phyloP scores from a whole-genome alignment of 1,140 invertebrate genomes.

The Delia radicum region DNA sequence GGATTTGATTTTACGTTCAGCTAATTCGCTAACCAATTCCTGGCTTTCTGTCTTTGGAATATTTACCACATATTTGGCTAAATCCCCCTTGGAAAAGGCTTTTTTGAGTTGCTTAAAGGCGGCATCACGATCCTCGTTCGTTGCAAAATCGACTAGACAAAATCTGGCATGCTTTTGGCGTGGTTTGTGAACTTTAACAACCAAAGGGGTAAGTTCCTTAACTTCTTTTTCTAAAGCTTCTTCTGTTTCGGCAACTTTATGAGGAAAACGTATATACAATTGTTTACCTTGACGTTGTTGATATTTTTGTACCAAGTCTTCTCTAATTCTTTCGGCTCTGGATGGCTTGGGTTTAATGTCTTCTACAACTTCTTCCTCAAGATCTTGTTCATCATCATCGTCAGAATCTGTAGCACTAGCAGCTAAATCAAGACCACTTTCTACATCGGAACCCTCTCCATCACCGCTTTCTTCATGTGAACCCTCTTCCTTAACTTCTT shows the following conservation, averaged over 20 bases:
- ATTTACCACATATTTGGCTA: slow-evolving; percentile 36
- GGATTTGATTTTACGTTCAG: slow-evolving; percentile 41
- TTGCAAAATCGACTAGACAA: slow-evolving; percentile 44
- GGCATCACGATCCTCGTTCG: slow-evolving; percentile 37
- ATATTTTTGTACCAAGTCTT: slow-evolving; percentile 43
- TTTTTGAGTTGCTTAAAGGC: slow-evolving; percentile 36
- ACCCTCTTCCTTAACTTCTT: slow-evolving; percentile 23
- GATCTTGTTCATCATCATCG: slow-evolving; percentile 35
- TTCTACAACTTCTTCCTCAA: slow-evolving; percentile 27
- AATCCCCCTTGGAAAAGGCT: slow-evolving; percentile 32
- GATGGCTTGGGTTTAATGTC: slow-evolving; percentile 26
- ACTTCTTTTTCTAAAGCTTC: slow-evolving; percentile 38
- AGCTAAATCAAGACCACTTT: neutral
- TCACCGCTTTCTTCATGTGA: neutral
- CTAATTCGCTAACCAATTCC: slow-evolving; percentile 45
- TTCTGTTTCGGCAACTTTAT: slow-evolving; percentile 41
- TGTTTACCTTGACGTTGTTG: slow-evolving; percentile 42
- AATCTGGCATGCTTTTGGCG: slow-evolving; percentile 50
- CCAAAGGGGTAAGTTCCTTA: slow-evolving; percentile 37
- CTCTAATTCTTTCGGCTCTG: slow-evolving; percentile 35
- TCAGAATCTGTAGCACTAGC: neutral
- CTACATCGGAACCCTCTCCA: slow-evolving; percentile 25
- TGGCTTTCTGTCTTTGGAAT: slow-evolving; percentile 46
- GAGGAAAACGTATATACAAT: slow-evolving; percentile 43
- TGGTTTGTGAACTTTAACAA: slow-evolving; percentile 40